Evolutionary conservation across 1,140 invertebrate genomes (phyloP).

Genomic region (Zaprionus camerounensis): DNA sequence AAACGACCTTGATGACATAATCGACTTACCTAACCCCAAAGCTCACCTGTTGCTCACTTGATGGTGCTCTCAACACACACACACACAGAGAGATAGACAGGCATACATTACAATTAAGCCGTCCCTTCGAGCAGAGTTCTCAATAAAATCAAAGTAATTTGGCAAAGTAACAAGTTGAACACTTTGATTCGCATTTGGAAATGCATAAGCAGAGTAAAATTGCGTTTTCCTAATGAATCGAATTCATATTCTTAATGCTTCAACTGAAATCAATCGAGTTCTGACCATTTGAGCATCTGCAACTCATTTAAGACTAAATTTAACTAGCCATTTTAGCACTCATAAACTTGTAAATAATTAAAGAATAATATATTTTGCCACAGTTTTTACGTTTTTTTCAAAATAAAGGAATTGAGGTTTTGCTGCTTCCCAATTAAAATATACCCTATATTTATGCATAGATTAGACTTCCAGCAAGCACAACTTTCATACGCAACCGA

Average conservation of each 20-base stretch:
- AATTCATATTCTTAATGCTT: conserved; percentile 11
- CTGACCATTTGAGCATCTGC: neutral
- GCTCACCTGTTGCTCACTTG: conserved; percentile 4
- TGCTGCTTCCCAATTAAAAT: neutral
- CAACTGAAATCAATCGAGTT: neutral
- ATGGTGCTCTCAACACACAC: neutral
- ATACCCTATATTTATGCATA: neutral
- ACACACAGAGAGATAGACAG: neutral
- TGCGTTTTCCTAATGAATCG: neutral
- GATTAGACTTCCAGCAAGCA: too few relatives aligned
- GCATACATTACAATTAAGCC: conserved; percentile 20
- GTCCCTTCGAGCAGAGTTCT: neutral
- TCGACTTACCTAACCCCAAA: conserved; percentile 20
- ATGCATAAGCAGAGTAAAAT: conserved; percentile 2
- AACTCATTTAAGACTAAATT: neutral
- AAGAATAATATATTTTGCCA: neutral
- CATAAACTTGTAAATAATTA: neutral
- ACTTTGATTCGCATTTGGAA: conserved; percentile 18
- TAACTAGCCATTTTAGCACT: neutral
- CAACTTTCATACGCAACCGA: neutral
- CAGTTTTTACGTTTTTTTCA: neutral
- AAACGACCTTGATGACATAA: conserved; percentile 28
- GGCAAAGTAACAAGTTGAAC: conserved; percentile 24
- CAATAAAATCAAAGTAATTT: conserved; percentile 27
- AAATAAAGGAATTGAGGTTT: too few relatives aligned